Evolutionary conservation across 2,797 vertebrate species (phyloP), one percentile per base, ranked within the genome.

Genomic region (Mycteria americana): DNA sequence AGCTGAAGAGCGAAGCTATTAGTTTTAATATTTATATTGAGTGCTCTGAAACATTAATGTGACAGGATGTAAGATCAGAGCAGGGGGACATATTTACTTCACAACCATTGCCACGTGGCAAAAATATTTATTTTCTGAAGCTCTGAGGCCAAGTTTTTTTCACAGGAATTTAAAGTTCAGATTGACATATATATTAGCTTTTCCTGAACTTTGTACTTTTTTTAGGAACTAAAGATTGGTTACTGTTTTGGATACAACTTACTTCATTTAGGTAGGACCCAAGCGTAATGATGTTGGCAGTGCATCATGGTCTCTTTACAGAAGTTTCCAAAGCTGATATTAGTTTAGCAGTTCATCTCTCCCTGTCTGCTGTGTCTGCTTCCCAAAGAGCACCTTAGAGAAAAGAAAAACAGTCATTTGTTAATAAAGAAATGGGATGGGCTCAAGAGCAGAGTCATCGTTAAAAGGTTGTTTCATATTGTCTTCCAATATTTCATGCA

Each of bases 21-120:
- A 99, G 99, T 99, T 99, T 99, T 99, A 99, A 99, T 99, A 99
- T 99, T 99, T 99, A 99, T 99, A 99, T 99, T 99, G 99, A 99
- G 99, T 99, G 99, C 98, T 98, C 98, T 99, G 99, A 99, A 99
- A 99, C 99, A 99, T 99, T 99, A 98, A 99, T 99, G 99, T 99
- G 99, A 99, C 99, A 99, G 99, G 99, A 99, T 99, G 99, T 99
- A 99, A 98, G 99, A 99, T 99, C 99, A 99, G 98, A 99, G 98
- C 98, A 98, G 98, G 97, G 98, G 99, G 99, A 99, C 98, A 98
- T 98, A 98, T 98, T 99, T 98, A 98, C 99, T 99, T 99, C 99
- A 98, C 98, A 99, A 98, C 98, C 96, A 97, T 89, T 96, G 98
- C 98, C 98, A 98, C 97, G 98, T 98, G 98, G 98, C 98, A 95